Conservation (phyloP, 2,888 invertebrate genomes). For the Stramonita haemastoma region DNA sequence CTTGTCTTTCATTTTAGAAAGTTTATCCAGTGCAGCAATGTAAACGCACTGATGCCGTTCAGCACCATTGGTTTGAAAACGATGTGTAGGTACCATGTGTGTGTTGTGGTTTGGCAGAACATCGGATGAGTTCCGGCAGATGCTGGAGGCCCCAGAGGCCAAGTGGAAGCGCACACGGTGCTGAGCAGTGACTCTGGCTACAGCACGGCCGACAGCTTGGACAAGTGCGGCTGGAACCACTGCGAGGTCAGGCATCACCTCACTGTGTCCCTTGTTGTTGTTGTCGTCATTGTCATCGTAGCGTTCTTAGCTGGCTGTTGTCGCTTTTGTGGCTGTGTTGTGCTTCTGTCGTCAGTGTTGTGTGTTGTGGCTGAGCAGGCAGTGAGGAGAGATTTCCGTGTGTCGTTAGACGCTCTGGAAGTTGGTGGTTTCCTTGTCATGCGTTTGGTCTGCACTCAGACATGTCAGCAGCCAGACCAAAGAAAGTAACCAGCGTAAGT, state of each 20-base stretch:
- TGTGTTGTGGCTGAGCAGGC: no score
- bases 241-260: slow-evolving; percentile 59
- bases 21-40: no score
- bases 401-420: no score
- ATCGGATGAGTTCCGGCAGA: slow-evolving; percentile 72
- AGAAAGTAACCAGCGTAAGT: no score
- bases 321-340: neutral
- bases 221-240: slow-evolving; percentile 76
- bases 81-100: no score
- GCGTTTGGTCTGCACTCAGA: no score
- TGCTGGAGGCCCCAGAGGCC: slow-evolving; percentile 64
- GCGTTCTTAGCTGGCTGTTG: neutral
- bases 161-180: slow-evolving; percentile 86
- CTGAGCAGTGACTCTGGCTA: slow-evolving; percentile 87
- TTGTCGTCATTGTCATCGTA: neutral
- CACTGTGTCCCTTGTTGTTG: neutral
- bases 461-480: no score
- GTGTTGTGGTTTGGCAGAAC: slow-evolving; percentile 56
- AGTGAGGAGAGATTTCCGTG: no score
- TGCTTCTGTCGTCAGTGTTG: neutral
- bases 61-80: no score
- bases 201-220: slow-evolving; percentile 86
- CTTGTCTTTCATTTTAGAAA: no score
- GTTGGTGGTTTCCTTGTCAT: no score
- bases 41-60: no score